These are phyloP conservation scores for Strigops habroptila DNA, from an alignment of 2,113 vertebrate genomes.

Conservation along the genomic window DNA sequence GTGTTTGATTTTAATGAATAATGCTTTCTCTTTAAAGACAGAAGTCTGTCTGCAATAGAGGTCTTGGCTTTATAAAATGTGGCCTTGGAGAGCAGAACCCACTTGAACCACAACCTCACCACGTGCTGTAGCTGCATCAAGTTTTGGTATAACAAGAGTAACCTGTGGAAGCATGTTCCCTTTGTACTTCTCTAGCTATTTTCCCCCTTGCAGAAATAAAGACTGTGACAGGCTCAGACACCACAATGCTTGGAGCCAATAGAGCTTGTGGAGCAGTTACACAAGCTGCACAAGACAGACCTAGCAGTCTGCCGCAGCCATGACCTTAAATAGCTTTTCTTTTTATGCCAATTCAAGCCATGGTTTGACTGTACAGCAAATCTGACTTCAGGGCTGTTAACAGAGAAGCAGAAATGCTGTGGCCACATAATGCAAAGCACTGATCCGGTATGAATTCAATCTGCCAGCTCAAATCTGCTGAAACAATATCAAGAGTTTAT, in stretches of 20 bases:
- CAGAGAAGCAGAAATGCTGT: neutral
- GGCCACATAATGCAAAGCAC: neutral
- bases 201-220: neutral
- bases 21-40: neutral
- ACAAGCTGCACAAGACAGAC: slow-evolving; percentile 11
- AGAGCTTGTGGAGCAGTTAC: neutral
- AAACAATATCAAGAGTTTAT: neutral
- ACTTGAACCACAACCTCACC: neutral
- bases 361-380: neutral
- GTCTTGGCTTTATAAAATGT: neutral
- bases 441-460: neutral
- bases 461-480: neutral
- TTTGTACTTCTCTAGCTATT: neutral
- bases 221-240: neutral
- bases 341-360: neutral
- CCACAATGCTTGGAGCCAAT: neutral
- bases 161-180: neutral
- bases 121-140: neutral
- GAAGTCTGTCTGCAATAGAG: neutral
- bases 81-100: neutral
- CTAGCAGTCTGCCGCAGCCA: slow-evolving; percentile 20
- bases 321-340: slow-evolving; percentile 27
- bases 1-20: neutral
- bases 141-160: neutral
- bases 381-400: neutral